Evolutionary conservation across 1,140 invertebrate genomes (phyloP), one percentile per base, ranked within the genome.

Genomic region (Drosophila murphyi): DNA sequence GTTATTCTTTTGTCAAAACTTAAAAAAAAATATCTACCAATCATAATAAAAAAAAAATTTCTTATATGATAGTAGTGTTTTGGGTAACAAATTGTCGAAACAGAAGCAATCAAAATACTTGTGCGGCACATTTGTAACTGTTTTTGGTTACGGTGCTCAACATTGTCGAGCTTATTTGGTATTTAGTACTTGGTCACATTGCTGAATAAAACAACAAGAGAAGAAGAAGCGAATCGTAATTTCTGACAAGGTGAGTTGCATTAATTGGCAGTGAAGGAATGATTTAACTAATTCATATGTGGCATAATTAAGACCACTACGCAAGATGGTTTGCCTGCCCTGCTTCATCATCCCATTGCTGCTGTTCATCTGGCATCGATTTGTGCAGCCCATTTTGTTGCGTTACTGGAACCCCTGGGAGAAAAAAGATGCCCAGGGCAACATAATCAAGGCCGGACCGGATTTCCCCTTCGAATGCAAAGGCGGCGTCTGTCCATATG

Each of bases 381-480:
- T 95, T 82, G 93, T 97, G 52, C 96, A 96, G 80, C 96, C 96
- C 0, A 94, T 96, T 45, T 3, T 89, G 28, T 45, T 96, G 61
- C 94, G 94, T 62, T 95, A 96, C 85, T 96, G 96, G 96, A 96
- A 96, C 92, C 96, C 96, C 12, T 96, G 95, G 95, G 95, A 93
- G 52, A 94, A 94, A 2, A 94, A 94, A 80, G 94, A 94, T 63
- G 94, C 93, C 12, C 92, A 94, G 34, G 94, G 94, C 4, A 94
- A 94, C 80, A 93, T 93, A 0, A 90, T 92, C 10, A 90, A 92
- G 31, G 72, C 76, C 48, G 85, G 83, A 3, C 94, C 94, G 0
- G 93, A 94, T 71, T 94, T 94, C 63, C 94, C 94, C 7, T 94
- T 95, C 62, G 93, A 93, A 64, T 95, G 94, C 85, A 93, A 93